These are phyloP conservation scores for Pseudococcus viburni DNA, from an alignment of 2,888 invertebrate genomes.

Conservation along the genomic window DNA sequence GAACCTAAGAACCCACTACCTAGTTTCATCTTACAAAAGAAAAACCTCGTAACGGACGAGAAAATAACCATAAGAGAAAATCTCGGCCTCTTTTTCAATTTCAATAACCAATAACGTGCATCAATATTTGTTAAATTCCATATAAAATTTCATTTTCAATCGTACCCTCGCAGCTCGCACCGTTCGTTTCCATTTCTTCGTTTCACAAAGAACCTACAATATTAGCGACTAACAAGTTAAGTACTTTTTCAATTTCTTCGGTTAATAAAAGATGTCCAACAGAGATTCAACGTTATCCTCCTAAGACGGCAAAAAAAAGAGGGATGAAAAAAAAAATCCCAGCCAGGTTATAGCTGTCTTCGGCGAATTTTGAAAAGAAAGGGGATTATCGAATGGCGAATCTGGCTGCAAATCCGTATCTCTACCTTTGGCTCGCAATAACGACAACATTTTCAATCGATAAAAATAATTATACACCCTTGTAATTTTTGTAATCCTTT, in stretches of 20 bases:
- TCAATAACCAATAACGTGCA: slow-evolving; percentile 50
- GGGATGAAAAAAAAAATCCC: background rate
- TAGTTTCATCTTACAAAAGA: background rate
- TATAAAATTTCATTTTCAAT: slow-evolving; percentile 55
- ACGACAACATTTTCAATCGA: slow-evolving; percentile 39
- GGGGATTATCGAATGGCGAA: slow-evolving; percentile 51
- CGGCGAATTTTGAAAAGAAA: slow-evolving; percentile 52
- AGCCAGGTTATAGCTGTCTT: slow-evolving; percentile 14
- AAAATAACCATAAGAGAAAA: slow-evolving; percentile 21
- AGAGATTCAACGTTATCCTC: slow-evolving; percentile 44
- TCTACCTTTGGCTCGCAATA: slow-evolving; percentile 33
- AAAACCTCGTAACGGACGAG: background rate
- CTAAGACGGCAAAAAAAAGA: slow-evolving; percentile 22
- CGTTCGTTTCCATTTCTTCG: background rate
- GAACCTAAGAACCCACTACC: too few species aligned
- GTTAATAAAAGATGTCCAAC: slow-evolving; percentile 57
- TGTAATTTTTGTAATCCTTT: slow-evolving; percentile 51
- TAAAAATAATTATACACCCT: slow-evolving; percentile 55
- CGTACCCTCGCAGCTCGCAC: background rate
- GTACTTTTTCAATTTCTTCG: slow-evolving; percentile 54
- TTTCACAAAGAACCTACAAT: slow-evolving; percentile 24
- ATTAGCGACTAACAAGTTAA: slow-evolving; percentile 56
- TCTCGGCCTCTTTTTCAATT: slow-evolving; percentile 34
- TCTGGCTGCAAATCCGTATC: slow-evolving; percentile 40
- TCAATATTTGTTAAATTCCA: slow-evolving; percentile 52